phyloP scores from a whole-genome alignment of 2,113 vertebrate species.

The Halichoeres trimaculatus region DNA sequence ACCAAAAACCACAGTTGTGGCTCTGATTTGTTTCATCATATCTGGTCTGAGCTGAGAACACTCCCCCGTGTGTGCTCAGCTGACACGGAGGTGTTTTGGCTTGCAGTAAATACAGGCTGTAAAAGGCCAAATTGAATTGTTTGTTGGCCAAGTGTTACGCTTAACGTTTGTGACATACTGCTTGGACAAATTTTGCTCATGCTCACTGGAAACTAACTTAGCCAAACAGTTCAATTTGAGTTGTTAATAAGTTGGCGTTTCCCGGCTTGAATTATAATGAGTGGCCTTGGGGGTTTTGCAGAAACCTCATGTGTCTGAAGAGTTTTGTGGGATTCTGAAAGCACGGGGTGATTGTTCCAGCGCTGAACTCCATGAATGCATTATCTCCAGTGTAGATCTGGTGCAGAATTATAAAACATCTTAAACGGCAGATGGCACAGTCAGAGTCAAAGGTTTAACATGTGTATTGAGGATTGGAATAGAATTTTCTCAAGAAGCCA shows the following conservation, averaged over 20 bases:
- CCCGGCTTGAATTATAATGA: slow-evolving; percentile 40
- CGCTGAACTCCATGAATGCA: slow-evolving; percentile 27
- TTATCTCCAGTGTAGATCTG: slow-evolving; percentile 4
- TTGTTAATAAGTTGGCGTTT: slow-evolving; percentile 36
- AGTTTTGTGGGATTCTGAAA: slow-evolving; percentile 31
- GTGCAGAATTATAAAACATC: slow-evolving; percentile 41
- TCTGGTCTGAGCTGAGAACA: slow-evolving; percentile 27
- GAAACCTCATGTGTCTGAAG: slow-evolving; percentile 32
- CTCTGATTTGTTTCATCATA: slow-evolving; percentile 49
- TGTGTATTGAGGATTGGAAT: slow-evolving; percentile 19
- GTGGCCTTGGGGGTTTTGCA: slow-evolving; percentile 23
- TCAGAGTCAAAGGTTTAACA: slow-evolving; percentile 47
- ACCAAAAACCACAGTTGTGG: slow-evolving; percentile 1
- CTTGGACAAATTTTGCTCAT: slow-evolving; percentile 15
- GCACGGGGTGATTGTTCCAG: slow-evolving; percentile 10
- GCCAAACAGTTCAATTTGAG: slow-evolving; percentile 6
- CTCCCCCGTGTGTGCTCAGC: slow-evolving; percentile 38
- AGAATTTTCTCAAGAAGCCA: slow-evolving; percentile 7
- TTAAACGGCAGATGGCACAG: slow-evolving; percentile 54
- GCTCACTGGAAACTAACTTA: slow-evolving; percentile 14
- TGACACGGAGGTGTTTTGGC: slow-evolving; percentile 35
- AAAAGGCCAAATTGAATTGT: slow-evolving; percentile 48
- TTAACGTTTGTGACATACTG: slow-evolving; percentile 34
- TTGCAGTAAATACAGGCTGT: slow-evolving; percentile 41
- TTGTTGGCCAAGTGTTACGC: slow-evolving; percentile 27